phyloP scores from a whole-genome alignment of 2,888 invertebrate genomes.

The Chesias legatella region DNA sequence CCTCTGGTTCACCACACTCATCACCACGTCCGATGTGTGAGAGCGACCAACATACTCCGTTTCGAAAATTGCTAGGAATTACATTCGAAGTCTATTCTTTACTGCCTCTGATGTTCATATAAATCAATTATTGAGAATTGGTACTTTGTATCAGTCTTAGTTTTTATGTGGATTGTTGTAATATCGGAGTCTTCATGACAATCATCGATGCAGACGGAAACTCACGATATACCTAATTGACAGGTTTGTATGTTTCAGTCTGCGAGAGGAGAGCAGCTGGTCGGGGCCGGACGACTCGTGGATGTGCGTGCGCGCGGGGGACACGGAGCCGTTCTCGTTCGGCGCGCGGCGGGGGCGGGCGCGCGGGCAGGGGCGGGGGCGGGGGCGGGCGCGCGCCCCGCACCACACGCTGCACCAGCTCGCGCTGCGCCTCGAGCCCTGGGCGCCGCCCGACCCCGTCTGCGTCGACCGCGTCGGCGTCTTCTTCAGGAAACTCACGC shows the following conservation, averaged over 20 bases:
- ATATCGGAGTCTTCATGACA: too few species aligned
- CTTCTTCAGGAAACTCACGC: constrained; percentile 86
- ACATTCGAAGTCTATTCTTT: too few species aligned
- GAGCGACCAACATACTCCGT: constrained; percentile 33
- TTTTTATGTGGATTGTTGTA: neutral
- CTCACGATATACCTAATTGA: too few species aligned
- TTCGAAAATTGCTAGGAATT: too few species aligned
- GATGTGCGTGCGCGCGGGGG: constrained; percentile 86
- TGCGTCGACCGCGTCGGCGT: constrained; percentile 97
- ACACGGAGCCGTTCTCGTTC: constrained; percentile 92
- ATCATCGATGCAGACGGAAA: too few species aligned
- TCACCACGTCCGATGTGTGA: constrained; percentile 84
- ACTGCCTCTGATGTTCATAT: too few species aligned
- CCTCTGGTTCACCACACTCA: constrained; percentile 91
- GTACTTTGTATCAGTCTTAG: too few species aligned
- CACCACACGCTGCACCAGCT: constrained; percentile 91
- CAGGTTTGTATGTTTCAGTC: constrained; percentile 29
- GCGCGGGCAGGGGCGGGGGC: constrained; percentile 68
- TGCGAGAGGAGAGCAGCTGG: constrained; percentile 43
- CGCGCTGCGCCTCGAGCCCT: constrained; percentile 93
- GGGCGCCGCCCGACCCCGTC: constrained; percentile 92
- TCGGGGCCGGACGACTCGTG: constrained; percentile 73
- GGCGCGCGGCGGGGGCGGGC: constrained; percentile 82
- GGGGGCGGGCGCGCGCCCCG: constrained; percentile 59
- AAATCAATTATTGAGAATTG: too few species aligned